Percentiles rank a stretch among this genome's conserved stretches.
These are phyloP conservation scores for Psittacus erithacus DNA, from an alignment of 2,113 vertebrate genomes.

Conservation along the genomic window DNA sequence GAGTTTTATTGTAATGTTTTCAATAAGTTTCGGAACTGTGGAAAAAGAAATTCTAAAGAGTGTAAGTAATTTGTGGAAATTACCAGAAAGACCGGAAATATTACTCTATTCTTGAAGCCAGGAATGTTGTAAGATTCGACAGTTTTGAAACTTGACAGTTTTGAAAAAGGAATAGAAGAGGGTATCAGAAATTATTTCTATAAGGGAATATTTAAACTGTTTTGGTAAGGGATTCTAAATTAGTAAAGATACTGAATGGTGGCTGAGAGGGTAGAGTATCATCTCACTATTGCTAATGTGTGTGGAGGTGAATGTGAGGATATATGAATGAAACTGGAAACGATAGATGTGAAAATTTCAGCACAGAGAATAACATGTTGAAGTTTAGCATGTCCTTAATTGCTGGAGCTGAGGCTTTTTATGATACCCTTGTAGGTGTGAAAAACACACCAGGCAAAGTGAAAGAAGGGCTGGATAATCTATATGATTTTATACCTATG, in stretches of 20 bases:
- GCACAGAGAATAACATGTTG: background rate
- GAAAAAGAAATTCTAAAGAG: background rate
- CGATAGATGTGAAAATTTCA: background rate
- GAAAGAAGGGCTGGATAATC: conserved; percentile 4
- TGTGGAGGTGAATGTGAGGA: background rate
- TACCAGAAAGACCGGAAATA: background rate
- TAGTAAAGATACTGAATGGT: background rate
- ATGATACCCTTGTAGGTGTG: background rate
- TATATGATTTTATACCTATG: background rate
- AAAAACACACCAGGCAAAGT: background rate
- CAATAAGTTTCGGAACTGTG: background rate
- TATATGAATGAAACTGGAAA: background rate
- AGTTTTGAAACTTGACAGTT: background rate
- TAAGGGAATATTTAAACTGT: background rate
- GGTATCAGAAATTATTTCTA: background rate
- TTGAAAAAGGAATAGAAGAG: background rate
- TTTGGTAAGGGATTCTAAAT: background rate
- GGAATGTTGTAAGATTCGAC: background rate
- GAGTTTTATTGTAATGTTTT: background rate
- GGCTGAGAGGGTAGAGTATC: background rate
- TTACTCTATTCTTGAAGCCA: background rate
- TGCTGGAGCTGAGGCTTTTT: background rate
- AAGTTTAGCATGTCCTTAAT: background rate
- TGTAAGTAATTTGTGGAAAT: background rate
- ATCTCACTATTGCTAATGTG: background rate